These are phyloP conservation scores for Liopterus haemorrhoidalis DNA, from an alignment of 2,888 invertebrate genomes.

Conservation along the genomic window DNA sequence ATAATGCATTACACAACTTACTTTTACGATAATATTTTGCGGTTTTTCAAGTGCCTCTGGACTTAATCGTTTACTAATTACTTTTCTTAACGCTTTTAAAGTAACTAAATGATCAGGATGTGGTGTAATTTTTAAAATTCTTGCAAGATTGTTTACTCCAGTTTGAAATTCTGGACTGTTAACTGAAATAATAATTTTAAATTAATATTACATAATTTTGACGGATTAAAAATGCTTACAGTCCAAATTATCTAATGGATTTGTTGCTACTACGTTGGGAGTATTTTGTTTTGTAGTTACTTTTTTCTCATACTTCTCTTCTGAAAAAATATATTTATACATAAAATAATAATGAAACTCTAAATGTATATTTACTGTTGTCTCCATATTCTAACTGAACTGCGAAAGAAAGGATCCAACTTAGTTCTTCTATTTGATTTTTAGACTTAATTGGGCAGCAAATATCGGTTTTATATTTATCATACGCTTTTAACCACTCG, in stretches of 20 bases:
- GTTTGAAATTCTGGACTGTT: conserved; percentile 73
- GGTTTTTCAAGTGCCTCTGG: conserved; percentile 54
- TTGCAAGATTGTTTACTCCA: conserved; percentile 74
- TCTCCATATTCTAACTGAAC: conserved; percentile 78
- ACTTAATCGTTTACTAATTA: conserved; percentile 56
- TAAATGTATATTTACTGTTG: conserved; percentile 52
- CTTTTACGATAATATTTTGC: conserved; percentile 47
- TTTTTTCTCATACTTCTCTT: conserved; percentile 63
- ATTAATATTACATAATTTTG: conserved; percentile 16
- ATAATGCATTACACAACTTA: conserved; percentile 26
- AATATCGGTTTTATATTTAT: conserved; percentile 68
- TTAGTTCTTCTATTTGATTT: conserved; percentile 62
- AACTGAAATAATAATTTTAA: too few species aligned
- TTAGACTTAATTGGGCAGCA: conserved; percentile 62
- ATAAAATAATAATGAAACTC: conserved; percentile 21
- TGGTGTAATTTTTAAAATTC: conserved; percentile 69
- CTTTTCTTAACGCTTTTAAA: conserved; percentile 60
- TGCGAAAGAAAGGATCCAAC: conserved; percentile 82
- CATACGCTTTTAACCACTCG: conserved; percentile 67
- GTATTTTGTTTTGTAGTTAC: conserved; percentile 56
- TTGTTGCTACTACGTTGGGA: conserved; percentile 71
- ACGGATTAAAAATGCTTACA: conserved; percentile 55
- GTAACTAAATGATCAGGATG: conserved; percentile 77
- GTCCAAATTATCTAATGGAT: conserved; percentile 79
- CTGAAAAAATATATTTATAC: conserved; percentile 48